Percentiles rank a stretch among this genome's conserved stretches.
Conservation (phyloP, 2,797 vertebrate species). For the Taeniopygia guttata region DNA sequence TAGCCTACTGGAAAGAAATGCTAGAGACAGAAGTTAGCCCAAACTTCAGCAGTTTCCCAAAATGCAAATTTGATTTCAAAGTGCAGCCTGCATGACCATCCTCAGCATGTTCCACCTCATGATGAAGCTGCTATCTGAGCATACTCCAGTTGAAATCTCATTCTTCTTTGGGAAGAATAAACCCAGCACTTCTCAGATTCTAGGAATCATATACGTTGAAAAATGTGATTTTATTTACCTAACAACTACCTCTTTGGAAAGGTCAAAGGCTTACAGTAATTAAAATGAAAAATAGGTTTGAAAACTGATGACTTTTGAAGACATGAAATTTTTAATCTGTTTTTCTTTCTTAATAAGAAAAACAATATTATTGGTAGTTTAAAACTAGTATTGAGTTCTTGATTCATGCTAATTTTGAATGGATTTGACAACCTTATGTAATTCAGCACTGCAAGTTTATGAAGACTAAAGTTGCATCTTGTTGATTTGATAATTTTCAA, state of each 20-base stretch:
- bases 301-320: background rate
- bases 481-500: background rate
- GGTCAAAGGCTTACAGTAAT: background rate
- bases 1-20: background rate
- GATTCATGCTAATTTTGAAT: background rate
- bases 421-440: background rate
- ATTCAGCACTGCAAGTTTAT: background rate
- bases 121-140: background rate
- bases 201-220: background rate
- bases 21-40: background rate
- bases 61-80: background rate
- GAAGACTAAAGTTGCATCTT: background rate
- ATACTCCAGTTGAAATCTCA: background rate
- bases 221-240: background rate
- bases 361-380: background rate
- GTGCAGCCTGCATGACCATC: background rate
- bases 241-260: background rate
- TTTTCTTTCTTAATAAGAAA: background rate
- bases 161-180: background rate
- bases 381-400: background rate
- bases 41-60: background rate
- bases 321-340: background rate
- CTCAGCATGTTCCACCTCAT: background rate
- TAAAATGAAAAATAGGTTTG: background rate
- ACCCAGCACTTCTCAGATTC: background rate